Evolutionary conservation across 2,113 vertebrate genomes (phyloP).

Genomic region (Microcebus murinus): DNA sequence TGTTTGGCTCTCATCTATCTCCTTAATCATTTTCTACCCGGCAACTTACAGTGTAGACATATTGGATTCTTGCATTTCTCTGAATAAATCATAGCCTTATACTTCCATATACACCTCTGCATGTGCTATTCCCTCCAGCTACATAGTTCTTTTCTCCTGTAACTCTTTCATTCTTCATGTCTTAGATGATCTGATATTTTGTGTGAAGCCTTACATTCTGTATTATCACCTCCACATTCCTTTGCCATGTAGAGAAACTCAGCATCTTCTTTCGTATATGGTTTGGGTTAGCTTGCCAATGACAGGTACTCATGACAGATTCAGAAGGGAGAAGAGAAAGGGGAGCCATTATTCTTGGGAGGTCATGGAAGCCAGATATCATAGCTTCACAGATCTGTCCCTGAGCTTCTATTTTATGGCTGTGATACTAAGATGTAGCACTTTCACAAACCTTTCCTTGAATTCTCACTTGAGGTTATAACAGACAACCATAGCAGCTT

Average conservation of each 20-base stretch:
- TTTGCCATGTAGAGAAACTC: not conserved
- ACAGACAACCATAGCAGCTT: not conserved
- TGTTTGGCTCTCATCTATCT: not conserved
- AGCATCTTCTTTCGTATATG: not conserved
- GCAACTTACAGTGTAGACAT: not conserved
- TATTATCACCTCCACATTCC: not conserved
- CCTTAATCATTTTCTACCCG: not conserved
- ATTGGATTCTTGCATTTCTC: not conserved
- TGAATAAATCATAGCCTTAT: slow-evolving; percentile 2
- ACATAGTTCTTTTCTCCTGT: not conserved
- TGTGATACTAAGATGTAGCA: not conserved
- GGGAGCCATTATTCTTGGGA: not conserved
- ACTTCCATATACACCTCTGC: not conserved
- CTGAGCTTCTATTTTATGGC: not conserved
- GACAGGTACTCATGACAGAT: not conserved
- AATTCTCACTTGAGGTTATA: not conserved
- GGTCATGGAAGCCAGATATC: not conserved
- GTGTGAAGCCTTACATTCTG: not conserved
- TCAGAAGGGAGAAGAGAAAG: not conserved
- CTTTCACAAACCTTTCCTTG: not conserved
- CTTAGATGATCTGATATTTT: not conserved
- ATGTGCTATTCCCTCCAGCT: not conserved
- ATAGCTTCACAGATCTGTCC: not conserved
- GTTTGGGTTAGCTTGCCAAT: not conserved
- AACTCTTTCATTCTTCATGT: not conserved